Conservation (phyloP, 1,140 invertebrate species). For the Ceratosolen solmsi region DNA sequence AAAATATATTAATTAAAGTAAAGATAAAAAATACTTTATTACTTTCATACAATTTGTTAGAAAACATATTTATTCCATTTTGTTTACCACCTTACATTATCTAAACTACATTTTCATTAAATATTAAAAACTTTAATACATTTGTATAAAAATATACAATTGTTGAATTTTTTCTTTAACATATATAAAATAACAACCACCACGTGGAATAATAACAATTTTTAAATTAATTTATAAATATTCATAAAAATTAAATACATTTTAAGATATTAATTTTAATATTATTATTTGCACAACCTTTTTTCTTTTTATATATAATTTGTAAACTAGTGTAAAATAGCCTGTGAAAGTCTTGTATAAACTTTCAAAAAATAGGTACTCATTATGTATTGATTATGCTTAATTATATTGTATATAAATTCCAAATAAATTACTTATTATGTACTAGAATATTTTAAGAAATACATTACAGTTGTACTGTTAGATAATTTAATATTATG, state of each 20-base stretch:
- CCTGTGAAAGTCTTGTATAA: background rate
- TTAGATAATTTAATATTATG: background rate
- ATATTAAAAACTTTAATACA: conserved; percentile 27
- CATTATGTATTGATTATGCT: background rate
- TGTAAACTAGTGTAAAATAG: background rate
- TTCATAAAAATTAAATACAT: background rate
- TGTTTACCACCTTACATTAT: background rate
- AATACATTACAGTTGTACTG: conserved; percentile 7
- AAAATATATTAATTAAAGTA: conserved; percentile 4
- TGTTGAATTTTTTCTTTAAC: background rate
- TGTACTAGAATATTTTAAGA: conserved; percentile 18
- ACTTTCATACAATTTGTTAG: background rate
- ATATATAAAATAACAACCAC: conserved; percentile 40
- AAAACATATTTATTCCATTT: conserved; percentile 13
- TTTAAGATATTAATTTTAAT: background rate
- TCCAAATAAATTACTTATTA: conserved; percentile 32
- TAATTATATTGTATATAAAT: background rate
- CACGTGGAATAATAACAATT: conserved; percentile 38
- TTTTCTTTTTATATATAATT: background rate
- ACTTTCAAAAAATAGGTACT: conserved; percentile 10
- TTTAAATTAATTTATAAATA: background rate
- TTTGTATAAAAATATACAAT: conserved; percentile 46
- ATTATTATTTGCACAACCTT: conserved; percentile 36
- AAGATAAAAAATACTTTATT: background rate
- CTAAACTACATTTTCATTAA: background rate